Percentiles rank a stretch among this genome's conserved stretches.
phyloP scores from a whole-genome alignment of 1,140 invertebrate species.

The Dendroctonus valens region DNA sequence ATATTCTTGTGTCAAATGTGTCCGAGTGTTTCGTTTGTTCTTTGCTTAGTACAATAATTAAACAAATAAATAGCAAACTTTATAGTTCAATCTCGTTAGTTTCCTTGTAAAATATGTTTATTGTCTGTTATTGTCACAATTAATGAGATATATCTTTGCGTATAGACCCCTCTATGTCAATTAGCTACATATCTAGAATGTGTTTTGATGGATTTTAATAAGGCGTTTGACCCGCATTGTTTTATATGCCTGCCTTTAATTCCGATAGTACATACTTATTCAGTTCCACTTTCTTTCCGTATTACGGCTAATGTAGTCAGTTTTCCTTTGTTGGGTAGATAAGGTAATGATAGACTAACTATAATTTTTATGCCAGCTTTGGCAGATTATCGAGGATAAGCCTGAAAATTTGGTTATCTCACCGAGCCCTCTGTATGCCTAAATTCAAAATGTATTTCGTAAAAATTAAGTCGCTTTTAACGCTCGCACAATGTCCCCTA shows the following conservation, averaged over 20 bases:
- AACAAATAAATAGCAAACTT: too few relatives aligned
- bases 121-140: too few relatives aligned
- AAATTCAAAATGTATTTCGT: too few relatives aligned
- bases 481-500: too few relatives aligned
- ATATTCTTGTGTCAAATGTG: too few relatives aligned
- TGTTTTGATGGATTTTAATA: conserved; percentile 16
- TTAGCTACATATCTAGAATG: not conserved
- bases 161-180: not conserved
- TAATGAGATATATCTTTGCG: not conserved
- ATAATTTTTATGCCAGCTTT: not conserved
- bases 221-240: conserved; percentile 18
- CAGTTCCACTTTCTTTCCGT: conserved; percentile 5
- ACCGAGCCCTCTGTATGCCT: too few relatives aligned
- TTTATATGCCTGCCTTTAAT: conserved; percentile 9
- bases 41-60: too few relatives aligned
- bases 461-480: too few relatives aligned
- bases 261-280: conserved; percentile 5
- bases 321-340: conserved; percentile 14
- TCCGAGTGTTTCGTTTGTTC: too few relatives aligned
- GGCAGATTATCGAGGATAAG: not conserved
- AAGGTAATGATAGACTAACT: conserved; percentile 9
- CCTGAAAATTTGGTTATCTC: too few relatives aligned
- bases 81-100: too few relatives aligned
- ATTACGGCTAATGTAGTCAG: conserved; percentile 8
- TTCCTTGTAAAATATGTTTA: too few relatives aligned